Conservation (phyloP, 2,113 vertebrate species). For the Paraplagusia blochii region DNA sequence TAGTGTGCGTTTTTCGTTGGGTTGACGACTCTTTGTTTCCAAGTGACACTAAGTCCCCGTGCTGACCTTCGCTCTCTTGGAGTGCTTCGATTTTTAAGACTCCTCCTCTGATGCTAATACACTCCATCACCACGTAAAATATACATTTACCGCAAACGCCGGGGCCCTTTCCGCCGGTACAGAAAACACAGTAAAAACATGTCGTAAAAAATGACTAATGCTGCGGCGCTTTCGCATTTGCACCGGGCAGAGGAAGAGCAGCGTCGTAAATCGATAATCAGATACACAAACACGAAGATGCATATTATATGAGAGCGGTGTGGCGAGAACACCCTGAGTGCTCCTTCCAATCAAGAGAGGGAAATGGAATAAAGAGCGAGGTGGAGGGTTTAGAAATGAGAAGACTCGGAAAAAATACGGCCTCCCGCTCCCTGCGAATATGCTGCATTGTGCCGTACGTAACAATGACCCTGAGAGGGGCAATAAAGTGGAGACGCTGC, state of each 20-base stretch:
- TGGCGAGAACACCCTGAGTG: slow-evolving; percentile 32
- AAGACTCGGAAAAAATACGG: slow-evolving; percentile 7
- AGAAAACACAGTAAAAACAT: slow-evolving; percentile 52
- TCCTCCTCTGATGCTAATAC: slow-evolving; percentile 59
- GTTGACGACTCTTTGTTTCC: slow-evolving; percentile 25
- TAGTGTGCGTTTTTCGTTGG: slow-evolving; percentile 1
- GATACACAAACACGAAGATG: slow-evolving; percentile 62
- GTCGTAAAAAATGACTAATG: slow-evolving; percentile 68
- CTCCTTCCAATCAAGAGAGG: slow-evolving; percentile 34
- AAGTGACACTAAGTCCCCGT: slow-evolving; percentile 13
- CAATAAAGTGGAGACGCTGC: slow-evolving; percentile 10
- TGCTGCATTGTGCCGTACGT: slow-evolving; percentile 17
- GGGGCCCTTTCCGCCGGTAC: slow-evolving; percentile 27
- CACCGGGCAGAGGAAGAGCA: slow-evolving; percentile 41
- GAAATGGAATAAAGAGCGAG: slow-evolving; percentile 36
- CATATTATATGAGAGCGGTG: slow-evolving; percentile 42
- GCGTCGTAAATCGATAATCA: slow-evolving; percentile 65
- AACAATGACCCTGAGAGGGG: slow-evolving; percentile 19
- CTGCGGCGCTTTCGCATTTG: slow-evolving; percentile 31
- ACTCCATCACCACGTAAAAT: slow-evolving; percentile 63
- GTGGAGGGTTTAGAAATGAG: slow-evolving; percentile 19
- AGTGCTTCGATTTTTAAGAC: slow-evolving; percentile 32
- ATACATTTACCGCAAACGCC: slow-evolving; percentile 53
- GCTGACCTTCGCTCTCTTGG: slow-evolving; percentile 39
- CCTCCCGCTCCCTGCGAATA: slow-evolving; percentile 9